Conservation (phyloP, 2,888 invertebrate species). For the Cerceris rybyensis region DNA sequence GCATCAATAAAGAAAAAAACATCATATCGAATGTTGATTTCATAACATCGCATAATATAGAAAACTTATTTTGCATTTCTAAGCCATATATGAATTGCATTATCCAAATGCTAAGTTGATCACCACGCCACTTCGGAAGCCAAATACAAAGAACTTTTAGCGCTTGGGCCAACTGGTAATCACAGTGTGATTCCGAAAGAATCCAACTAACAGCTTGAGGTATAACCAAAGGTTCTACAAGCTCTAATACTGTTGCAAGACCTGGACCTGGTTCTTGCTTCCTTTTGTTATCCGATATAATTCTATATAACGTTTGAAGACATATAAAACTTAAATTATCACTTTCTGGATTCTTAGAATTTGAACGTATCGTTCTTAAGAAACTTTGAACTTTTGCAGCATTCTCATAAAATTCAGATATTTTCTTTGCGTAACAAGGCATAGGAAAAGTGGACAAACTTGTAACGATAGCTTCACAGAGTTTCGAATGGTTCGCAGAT, state of each 20-base stretch:
- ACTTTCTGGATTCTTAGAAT: slow-evolving; percentile 47
- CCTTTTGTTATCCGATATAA: slow-evolving; percentile 84
- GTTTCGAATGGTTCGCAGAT: slow-evolving; percentile 56
- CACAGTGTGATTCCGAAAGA: slow-evolving; percentile 80
- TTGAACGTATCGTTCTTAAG: slow-evolving; percentile 58
- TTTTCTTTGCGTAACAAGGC: slow-evolving; percentile 54
- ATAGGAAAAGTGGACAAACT: slow-evolving; percentile 66
- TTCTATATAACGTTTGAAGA: slow-evolving; percentile 84
- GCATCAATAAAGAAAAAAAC: slow-evolving; percentile 84
- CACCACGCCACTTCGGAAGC: slow-evolving; percentile 86
- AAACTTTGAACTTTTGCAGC: slow-evolving; percentile 63
- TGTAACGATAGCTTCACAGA: slow-evolving; percentile 71
- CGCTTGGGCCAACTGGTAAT: slow-evolving; percentile 85
- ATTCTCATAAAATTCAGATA: slow-evolving; percentile 61
- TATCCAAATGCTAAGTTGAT: slow-evolving; percentile 87
- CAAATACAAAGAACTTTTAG: slow-evolving; percentile 87
- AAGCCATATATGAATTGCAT: slow-evolving; percentile 86
- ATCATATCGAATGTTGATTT: slow-evolving; percentile 85
- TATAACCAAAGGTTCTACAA: slow-evolving; percentile 81
- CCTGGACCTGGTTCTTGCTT: slow-evolving; percentile 84
- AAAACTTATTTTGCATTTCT: slow-evolving; percentile 83
- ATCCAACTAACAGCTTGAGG: slow-evolving; percentile 82
- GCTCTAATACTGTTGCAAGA: slow-evolving; percentile 85
- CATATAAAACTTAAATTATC: slow-evolving; percentile 84
- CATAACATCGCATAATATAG: slow-evolving; percentile 85